phyloP scores from a whole-genome alignment of 2,797 vertebrate genomes.

The Corythornis leucogaster region DNA sequence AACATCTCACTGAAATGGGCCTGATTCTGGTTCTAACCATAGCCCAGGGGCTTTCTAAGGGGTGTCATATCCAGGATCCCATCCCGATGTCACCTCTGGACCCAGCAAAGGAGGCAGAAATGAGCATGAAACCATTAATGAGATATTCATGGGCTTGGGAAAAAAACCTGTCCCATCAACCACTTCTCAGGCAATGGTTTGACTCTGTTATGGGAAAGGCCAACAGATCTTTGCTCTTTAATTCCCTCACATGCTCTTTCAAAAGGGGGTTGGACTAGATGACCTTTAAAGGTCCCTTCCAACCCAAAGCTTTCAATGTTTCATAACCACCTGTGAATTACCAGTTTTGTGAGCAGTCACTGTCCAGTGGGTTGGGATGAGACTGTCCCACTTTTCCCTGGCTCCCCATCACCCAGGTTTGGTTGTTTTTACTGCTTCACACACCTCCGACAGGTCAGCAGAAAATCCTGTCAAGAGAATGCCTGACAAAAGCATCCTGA shows the following conservation, averaged over 20 bases:
- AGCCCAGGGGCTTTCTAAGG: not conserved
- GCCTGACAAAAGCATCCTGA: conserved; percentile 75
- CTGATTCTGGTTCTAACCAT: not conserved
- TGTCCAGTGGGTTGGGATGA: conserved; percentile 15
- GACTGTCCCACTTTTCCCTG: conserved; percentile 25
- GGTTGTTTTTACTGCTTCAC: conserved; percentile 59
- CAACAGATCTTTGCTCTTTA: conserved; percentile 42
- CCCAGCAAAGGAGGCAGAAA: not conserved
- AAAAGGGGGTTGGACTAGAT: not conserved
- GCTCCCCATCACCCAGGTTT: conserved; percentile 66
- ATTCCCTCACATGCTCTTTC: conserved; percentile 47
- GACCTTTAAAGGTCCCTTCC: not conserved
- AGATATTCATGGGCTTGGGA: not conserved
- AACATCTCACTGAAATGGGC: not conserved
- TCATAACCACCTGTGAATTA: conserved; percentile 8
- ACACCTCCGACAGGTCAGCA: conserved; percentile 70
- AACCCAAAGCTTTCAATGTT: not conserved
- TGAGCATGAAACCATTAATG: not conserved
- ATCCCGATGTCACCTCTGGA: not conserved
- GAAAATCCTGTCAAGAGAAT: conserved; percentile 73
- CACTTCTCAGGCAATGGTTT: not conserved
- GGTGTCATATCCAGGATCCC: not conserved
- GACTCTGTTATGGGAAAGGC: conserved; percentile 15
- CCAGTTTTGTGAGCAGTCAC: not conserved
- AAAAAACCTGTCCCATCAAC: not conserved